Base-by-base conservation (phyloP, 2,797 vertebrate genomes). In the Cyclura pinguis region DNA sequence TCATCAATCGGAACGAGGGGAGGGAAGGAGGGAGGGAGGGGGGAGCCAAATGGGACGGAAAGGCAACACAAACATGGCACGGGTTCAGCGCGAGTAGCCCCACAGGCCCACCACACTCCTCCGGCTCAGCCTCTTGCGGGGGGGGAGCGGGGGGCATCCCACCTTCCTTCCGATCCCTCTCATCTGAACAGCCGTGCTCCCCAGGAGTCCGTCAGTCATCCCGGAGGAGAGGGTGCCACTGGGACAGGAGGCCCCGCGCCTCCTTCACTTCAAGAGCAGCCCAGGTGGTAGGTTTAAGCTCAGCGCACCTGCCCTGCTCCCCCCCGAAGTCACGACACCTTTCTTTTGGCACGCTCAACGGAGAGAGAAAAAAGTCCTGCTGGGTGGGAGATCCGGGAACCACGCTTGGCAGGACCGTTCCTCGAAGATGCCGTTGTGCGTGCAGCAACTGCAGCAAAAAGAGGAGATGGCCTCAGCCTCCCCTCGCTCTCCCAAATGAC, bases 251-350 rank as follows among this genome's bases (percentile, higher is more conserved):
- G 13, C 3, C 38, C 32, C 2, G 14, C 0, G 1, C 55, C 0
- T 2, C 69, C 29, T 13, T 2, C 13, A 3, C 73, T 4, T 0
- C 0, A 55, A 87, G 7, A 13, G 9, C 72, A 4, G 12, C 52
- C 76, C 74, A 1, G 0, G 0, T 14, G 47, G 76, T 73, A 47
- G 0, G 2, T 20, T 3, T 9, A 8, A 27, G 9, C 78, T 76
- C 6, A 1, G 0, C 6, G 1, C 69, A 32, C 47, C 8, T 1
- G 0, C 1, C 16, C 35, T 22, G 32, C 16, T 14, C n/a, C 4
- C 1, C 24, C 0, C 0, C 69, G 2, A 47, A 47, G 42, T 47
- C 55, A 12, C 2, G 16, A 2, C 35, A 0, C 4, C 27, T 18
- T n/a, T 20, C 86, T 78, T 6, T 84, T 20, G 0, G 0, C 0